These are phyloP conservation scores for Psilopsiagon aymara DNA, from an alignment of 2,113 vertebrate genomes.

Conservation along the genomic window DNA sequence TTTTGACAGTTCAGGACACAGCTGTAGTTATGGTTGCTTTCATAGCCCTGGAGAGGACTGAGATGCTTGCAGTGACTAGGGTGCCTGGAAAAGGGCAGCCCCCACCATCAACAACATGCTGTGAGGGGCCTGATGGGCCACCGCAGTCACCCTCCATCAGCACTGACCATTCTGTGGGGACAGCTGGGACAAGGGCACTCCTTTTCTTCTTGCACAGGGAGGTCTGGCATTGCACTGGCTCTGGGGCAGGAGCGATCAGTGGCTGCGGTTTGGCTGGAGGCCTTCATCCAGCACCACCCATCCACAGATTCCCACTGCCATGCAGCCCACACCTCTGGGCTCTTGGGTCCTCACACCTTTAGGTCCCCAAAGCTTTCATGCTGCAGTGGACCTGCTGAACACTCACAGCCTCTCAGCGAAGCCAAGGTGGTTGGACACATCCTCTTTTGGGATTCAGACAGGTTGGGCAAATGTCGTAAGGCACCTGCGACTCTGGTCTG, in stretches of 20 bases:
- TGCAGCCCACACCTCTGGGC: not conserved
- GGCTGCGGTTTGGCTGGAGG: not conserved
- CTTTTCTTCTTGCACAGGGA: not conserved
- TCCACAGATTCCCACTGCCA: accelerated
- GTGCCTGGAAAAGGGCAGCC: not conserved
- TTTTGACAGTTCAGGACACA: not conserved
- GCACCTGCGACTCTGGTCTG: not conserved
- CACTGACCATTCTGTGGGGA: not conserved
- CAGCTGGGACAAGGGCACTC: not conserved
- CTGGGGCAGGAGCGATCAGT: not conserved
- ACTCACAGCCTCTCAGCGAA: not conserved
- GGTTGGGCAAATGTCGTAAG: not conserved
- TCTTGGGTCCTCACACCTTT: not conserved
- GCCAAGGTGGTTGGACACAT: accelerated
- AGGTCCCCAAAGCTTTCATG: not conserved
- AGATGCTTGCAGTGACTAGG: not conserved
- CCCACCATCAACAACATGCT: accelerated
- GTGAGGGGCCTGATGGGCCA: not conserved
- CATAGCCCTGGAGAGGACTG: not conserved
- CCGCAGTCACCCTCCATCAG: accelerated
- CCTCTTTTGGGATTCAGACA: not conserved
- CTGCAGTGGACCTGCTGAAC: not conserved
- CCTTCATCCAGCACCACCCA: not conserved
- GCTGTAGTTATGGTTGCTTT: slow-evolving; percentile 9
- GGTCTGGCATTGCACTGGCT: accelerated